phyloP scores from a whole-genome alignment of 2,888 invertebrate genomes.

The Cephus runcator region DNA sequence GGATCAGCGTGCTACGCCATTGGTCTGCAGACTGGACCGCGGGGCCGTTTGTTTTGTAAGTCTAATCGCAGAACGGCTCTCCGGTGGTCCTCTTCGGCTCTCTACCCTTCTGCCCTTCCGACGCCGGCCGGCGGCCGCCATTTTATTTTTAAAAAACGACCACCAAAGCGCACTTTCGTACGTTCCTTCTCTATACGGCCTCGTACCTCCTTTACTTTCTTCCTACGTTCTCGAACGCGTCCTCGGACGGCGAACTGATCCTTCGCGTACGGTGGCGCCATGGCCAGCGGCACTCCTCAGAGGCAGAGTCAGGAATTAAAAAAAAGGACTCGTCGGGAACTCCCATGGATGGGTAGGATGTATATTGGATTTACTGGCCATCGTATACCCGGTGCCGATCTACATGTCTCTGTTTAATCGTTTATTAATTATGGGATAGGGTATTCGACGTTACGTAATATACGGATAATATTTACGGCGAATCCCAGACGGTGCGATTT shows the following conservation, averaged over 20 bases:
- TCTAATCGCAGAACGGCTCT: constrained; percentile 64
- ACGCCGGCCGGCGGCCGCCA: constrained; percentile 52
- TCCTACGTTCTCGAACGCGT: constrained; percentile 1
- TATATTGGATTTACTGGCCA: not conserved
- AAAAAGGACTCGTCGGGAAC: constrained; percentile 10
- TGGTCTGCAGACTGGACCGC: constrained; percentile 54
- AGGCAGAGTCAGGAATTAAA: constrained; percentile 30
- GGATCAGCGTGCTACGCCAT: constrained; percentile 61
- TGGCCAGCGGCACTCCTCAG: constrained; percentile 50
- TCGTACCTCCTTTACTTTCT: constrained; percentile 21
- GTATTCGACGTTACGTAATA: not conserved
- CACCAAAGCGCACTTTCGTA: constrained; percentile 49
- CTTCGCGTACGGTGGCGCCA: constrained; percentile 56
- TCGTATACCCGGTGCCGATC: not conserved
- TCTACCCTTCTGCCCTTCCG: constrained; percentile 38
- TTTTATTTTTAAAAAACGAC: constrained; percentile 60
- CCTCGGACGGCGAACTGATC: not conserved
- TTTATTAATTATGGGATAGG: not conserved
- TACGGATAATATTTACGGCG: not conserved
- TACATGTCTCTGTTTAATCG: not conserved
- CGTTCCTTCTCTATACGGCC: constrained; percentile 18
- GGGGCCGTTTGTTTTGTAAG: constrained; percentile 66
- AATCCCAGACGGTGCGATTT: not conserved
- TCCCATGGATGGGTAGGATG: not conserved
- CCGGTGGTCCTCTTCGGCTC: constrained; percentile 61